Base-by-base conservation (phyloP, 2,113 vertebrate species). In the Notothenia coriiceps region DNA sequence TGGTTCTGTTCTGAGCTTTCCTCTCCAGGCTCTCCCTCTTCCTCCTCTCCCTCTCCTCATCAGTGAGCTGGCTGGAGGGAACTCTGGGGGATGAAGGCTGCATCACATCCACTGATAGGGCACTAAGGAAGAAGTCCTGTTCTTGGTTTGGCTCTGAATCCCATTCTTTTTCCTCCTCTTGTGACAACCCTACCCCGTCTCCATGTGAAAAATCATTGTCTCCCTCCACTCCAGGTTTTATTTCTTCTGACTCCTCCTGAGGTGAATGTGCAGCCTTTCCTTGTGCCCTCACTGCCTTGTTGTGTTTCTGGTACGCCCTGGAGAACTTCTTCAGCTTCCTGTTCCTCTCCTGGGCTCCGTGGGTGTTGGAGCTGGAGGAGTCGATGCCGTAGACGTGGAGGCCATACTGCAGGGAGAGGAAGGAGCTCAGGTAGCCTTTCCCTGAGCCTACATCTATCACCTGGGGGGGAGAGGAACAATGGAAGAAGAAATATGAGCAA, bases 371-470 rank as follows among this genome's bases (percentile, higher is more conserved):
- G 90, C 92, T 96, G 56, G 98, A 99, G 1, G 97, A 98, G 92
- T 99, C 98, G 13, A 99, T 97, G 90, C 98, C 98, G 82, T 97
- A 99, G 78, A 99, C 98, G 64, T 90, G 95, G 56, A 99, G 95
- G 80, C 95, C 94, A 78, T 97, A 97, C 22, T 93, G 96, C 95
- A 99, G 93, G 20, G 97, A 98, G 88, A 99, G 94, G 94, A 96
- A 99, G 1, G 97, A 98, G 89, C 97, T 98, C 80, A 99, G 88
- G 86, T 99, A 99, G 61, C 98, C 98, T 94, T 99, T 99, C 70
- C 98, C 98, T 55, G 98, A 99, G 57, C 98, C 98, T 70, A 99
- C 88, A 50, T 99, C 98, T 84, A 99, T 96, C 33, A 99, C 95
- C 98, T 99, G 90, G 35, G 15, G 4, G 51, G 20, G 51, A 62